phyloP scores from a whole-genome alignment of 1,140 invertebrate genomes.

The Philopotamus ludificatus region DNA sequence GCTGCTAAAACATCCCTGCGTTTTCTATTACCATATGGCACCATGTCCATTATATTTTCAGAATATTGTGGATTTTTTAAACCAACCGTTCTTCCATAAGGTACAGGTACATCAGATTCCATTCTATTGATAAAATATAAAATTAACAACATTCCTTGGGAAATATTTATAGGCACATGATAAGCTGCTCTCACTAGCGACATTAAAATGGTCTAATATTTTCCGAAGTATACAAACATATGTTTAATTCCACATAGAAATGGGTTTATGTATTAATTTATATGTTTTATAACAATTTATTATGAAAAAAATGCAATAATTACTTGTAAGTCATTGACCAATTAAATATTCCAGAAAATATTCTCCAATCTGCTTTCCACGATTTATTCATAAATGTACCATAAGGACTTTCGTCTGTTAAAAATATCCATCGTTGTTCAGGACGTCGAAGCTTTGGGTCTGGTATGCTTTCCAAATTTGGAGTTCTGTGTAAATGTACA shows the following conservation, averaged over 20 bases:
- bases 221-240: background rate
- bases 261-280: background rate
- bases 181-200: no score
- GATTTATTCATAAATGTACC: conserved; percentile 60
- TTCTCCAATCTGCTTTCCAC: conserved; percentile 45
- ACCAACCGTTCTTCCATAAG: conserved; percentile 58
- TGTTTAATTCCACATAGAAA: background rate
- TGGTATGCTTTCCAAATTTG: conserved; percentile 26
- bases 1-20: conserved; percentile 53
- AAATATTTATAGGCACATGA: no score
- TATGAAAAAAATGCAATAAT: conserved; percentile 17
- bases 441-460: background rate
- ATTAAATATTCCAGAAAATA: conserved; percentile 63
- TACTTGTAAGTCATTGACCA: conserved; percentile 73
- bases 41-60: background rate
- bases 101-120: conserved; percentile 64
- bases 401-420: conserved; percentile 62
- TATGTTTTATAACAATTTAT: background rate
- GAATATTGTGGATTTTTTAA: conserved; percentile 5
- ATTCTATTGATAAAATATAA: conserved; percentile 46
- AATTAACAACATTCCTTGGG: background rate
- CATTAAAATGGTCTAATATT: conserved; percentile 25
- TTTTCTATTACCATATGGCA: conserved; percentile 36
- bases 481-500: conserved; percentile 59
- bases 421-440: conserved; percentile 61